Conservation (phyloP, 2,113 vertebrate genomes). For the Theropithecus gelada region DNA sequence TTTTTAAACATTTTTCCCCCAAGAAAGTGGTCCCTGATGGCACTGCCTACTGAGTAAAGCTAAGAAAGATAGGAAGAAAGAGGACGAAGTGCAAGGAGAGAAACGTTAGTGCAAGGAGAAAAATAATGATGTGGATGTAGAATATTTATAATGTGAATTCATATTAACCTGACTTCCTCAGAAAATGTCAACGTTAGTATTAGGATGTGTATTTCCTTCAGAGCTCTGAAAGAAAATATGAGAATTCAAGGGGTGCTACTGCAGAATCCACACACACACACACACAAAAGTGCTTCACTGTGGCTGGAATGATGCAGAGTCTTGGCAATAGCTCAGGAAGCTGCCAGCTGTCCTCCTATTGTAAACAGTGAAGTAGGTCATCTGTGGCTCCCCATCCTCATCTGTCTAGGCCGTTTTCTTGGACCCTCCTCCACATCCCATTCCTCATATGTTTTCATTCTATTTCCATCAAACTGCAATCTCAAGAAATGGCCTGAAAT, state of each 20-base stretch:
- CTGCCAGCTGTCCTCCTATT: neutral
- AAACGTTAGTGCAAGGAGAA: neutral
- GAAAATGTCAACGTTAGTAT: neutral
- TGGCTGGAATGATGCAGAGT: neutral
- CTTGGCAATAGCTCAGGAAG: neutral
- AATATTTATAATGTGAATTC: neutral
- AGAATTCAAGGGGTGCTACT: neutral
- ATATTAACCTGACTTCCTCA: neutral
- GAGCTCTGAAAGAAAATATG: neutral
- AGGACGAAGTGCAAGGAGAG: neutral
- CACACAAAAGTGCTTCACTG: neutral
- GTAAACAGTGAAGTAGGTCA: neutral
- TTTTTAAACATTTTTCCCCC: neutral
- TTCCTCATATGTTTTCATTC: neutral
- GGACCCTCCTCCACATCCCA: neutral
- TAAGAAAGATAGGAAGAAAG: neutral
- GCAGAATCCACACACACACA: neutral
- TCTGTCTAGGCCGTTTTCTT: neutral
- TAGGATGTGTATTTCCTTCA: neutral
- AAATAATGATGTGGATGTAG: neutral
- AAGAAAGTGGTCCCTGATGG: neutral
- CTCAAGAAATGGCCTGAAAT: slow-evolving; percentile 31
- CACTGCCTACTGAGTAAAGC: neutral
- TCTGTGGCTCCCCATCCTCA: neutral
- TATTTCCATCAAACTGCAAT: neutral